Evolutionary conservation across 1,140 invertebrate genomes (phyloP).

Genomic region (Lanistes nyassanus): DNA sequence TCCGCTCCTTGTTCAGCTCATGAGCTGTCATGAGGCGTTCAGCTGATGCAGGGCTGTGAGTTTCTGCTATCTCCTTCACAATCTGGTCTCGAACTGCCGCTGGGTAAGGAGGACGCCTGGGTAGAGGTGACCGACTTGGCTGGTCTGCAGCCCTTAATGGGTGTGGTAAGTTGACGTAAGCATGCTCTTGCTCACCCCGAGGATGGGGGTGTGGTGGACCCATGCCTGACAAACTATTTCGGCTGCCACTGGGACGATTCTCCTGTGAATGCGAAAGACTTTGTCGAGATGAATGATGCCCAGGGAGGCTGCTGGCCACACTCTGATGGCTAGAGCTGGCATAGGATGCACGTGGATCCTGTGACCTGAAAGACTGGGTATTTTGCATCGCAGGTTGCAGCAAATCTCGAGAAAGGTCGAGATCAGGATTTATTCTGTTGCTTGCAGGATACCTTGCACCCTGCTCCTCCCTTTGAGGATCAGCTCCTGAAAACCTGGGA

Average conservation of each 20-base stretch:
- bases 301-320: background rate
- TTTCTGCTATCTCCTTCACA: conserved; percentile 51
- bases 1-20: conserved; percentile 39
- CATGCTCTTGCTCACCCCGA: conserved; percentile 33
- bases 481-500: background rate
- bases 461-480: too few species aligned
- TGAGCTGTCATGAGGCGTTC: conserved; percentile 44
- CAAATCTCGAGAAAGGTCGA: too few species aligned
- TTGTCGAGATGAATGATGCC: conserved; percentile 11
- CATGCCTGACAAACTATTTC: conserved; percentile 11
- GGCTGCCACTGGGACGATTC: conserved; percentile 1
- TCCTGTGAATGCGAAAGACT: conserved; percentile 12
- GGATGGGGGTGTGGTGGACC: conserved; percentile 9
- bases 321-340: conserved; percentile 11
- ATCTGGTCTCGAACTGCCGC: conserved; percentile 46
- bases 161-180: conserved; percentile 47
- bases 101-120: conserved; percentile 52
- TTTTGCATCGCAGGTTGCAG: too few species aligned
- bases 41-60: conserved; percentile 49
- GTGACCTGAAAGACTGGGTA: background rate
- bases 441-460: too few species aligned
- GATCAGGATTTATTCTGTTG: too few species aligned
- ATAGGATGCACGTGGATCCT: conserved; percentile 19
- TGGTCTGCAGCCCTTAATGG: conserved; percentile 6
- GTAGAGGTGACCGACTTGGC: conserved; percentile 29